A percentile compares a stretch with the other conserved stretches of the same genome.
Evolutionary conservation across 2,113 vertebrate genomes (phyloP).

Genomic region (Crotalus helleri): DNA sequence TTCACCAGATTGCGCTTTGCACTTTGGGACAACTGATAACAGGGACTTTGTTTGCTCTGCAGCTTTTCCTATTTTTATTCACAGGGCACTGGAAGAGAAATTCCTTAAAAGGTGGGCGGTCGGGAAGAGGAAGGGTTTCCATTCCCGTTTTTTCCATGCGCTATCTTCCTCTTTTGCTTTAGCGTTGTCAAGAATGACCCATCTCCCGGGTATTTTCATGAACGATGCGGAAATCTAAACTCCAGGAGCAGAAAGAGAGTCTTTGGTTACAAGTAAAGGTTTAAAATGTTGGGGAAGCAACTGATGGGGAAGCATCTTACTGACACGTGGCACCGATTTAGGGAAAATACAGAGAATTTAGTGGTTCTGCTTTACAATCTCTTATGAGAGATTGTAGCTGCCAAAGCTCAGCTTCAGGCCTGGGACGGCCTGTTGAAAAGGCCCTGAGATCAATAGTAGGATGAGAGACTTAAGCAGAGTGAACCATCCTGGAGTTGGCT

Average conservation of each 20-base stretch:
- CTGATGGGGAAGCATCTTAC: too few species aligned
- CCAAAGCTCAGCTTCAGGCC: not conserved
- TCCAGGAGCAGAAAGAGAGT: not conserved
- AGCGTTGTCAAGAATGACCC: too few species aligned
- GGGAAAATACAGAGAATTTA: not conserved
- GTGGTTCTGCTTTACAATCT: not conserved
- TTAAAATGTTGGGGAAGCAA: not conserved
- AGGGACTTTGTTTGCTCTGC: rapidly evolving
- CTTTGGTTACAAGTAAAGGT: not conserved
- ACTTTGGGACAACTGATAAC: slow-evolving; percentile 15
- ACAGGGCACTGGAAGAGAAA: not conserved
- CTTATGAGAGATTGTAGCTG: not conserved
- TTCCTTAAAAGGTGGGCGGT: not conserved
- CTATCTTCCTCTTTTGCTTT: not conserved
- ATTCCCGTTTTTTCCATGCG: not conserved
- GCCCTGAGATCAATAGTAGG: not conserved
- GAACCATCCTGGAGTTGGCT: not conserved
- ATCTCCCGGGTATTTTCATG: too few species aligned
- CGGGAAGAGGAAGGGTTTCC: not conserved
- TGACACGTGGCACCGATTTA: not conserved
- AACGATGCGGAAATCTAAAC: not conserved
- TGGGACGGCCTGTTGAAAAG: not conserved
- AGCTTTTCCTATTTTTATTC: slow-evolving; percentile 17
- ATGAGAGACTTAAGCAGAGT: not conserved
- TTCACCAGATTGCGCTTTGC: not conserved